Base-by-base conservation (phyloP, 1,140 invertebrate genomes). In the Galleria mellonella region DNA sequence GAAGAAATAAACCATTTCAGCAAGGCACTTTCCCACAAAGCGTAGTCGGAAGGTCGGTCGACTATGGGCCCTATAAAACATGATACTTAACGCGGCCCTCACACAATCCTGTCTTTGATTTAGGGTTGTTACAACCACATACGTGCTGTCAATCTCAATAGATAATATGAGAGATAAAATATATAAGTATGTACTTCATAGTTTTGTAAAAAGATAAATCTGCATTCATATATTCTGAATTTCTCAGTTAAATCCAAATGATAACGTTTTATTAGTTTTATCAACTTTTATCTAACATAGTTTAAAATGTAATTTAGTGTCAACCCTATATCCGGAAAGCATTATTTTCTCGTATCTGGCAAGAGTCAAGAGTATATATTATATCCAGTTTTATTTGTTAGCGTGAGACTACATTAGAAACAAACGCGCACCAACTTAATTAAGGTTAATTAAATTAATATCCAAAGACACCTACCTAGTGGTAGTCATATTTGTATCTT, bases 361-460 rank as follows among this genome's bases (percentile, higher is more conserved):
- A 23, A 23, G 2, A 23, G 17, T n/a, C 17, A 23, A 23, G 17
- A 23, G 17, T 23, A 23, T 23, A 23, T 23, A 3, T 3, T 23
- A 23, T 3, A 3, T 6, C 17, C 2, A 6, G 2, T 23, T 38
- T 69, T 45, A 51, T 60, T 65, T 54, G 51, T 55, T 63, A 65
- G 64, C 64, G 64, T 63, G 65, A 73, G 53, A 47, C 27, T 40
- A 12, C 17, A 3, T 3, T 6, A 40, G 56, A 54, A 64, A 59
- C 47, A 58, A 49, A 53, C 62, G 49, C 59, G 56, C 42, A 68
- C 61, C 62, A 23, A 68, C 51, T 62, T 81, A 72, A 77, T 77
- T 73, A 77, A 70, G 55, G 55, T 69, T 72, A 81, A 81, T 81
- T 76, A 71, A 78, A 70, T n/a, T n/a, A n/a, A n/a, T 64, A 62